A percentile compares a stretch with the other conserved stretches of the same genome.
phyloP scores from a whole-genome alignment of 2,888 invertebrate species.

The Panorpa germanica region DNA sequence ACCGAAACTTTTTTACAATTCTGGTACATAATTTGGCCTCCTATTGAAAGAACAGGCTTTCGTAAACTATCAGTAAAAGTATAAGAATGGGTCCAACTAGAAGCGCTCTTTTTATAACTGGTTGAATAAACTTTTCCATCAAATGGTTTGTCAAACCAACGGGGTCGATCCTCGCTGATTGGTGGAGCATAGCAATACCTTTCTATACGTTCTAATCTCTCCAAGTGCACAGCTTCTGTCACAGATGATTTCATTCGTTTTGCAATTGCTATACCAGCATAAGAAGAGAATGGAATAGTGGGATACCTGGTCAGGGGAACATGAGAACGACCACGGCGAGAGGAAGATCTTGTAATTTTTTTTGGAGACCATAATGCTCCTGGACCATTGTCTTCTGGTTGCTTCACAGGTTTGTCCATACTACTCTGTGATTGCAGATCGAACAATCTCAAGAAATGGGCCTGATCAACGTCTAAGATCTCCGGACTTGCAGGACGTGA shows the following conservation, averaged over 20 bases:
- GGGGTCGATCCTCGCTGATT: slow-evolving; percentile 15
- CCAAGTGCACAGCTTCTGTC: slow-evolving; percentile 25
- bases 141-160: slow-evolving; percentile 17
- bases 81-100: too few species aligned
- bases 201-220: slow-evolving; percentile 30
- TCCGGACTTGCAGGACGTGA: too few species aligned
- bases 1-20: too few species aligned
- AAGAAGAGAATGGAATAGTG: slow-evolving; percentile 31
- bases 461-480: too few species aligned
- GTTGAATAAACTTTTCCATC: slow-evolving; percentile 20
- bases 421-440: too few species aligned
- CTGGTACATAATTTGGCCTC: too few species aligned
- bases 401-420: slow-evolving; percentile 5
- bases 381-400: slow-evolving; percentile 10
- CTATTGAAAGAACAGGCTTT: too few species aligned
- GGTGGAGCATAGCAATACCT: slow-evolving; percentile 28
- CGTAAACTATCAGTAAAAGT: too few species aligned
- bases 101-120: slow-evolving; percentile 18
- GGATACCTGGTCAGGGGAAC: slow-evolving; percentile 26
- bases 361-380: slow-evolving; percentile 9
- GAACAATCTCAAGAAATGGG: too few species aligned
- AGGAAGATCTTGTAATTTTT: too few species aligned
- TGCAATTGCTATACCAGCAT: slow-evolving; percentile 27
- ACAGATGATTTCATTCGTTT: slow-evolving; percentile 26
- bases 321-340: slow-evolving; percentile 23